phyloP scores from a whole-genome alignment of 2,888 invertebrate genomes.

The Thalpophila matura region DNA sequence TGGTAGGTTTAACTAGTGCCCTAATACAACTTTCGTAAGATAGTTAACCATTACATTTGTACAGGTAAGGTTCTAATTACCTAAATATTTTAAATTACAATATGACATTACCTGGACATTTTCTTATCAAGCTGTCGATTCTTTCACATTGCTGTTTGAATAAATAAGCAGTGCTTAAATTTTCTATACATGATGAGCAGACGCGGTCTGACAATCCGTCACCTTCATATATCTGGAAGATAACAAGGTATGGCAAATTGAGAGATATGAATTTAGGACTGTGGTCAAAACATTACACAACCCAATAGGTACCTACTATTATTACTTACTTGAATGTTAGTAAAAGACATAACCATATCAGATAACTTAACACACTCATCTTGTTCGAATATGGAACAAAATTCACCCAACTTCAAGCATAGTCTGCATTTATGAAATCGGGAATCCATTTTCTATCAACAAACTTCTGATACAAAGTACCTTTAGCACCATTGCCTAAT shows the following conservation, averaged over 20 bases:
- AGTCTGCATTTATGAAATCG: slow-evolving; percentile 86
- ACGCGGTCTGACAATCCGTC: slow-evolving; percentile 86
- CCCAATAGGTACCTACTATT: neutral
- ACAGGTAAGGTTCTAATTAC: no score
- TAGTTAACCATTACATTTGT: no score
- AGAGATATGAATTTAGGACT: neutral
- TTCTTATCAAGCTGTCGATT: slow-evolving; percentile 78
- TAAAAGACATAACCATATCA: slow-evolving; percentile 88
- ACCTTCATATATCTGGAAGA: slow-evolving; percentile 83
- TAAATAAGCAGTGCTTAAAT: slow-evolving; percentile 85
- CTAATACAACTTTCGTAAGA: no score
- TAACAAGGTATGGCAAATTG: slow-evolving; percentile 1
- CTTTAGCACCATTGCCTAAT: slow-evolving; percentile 37
- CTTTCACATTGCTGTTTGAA: slow-evolving; percentile 87
- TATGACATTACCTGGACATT: slow-evolving; percentile 79
- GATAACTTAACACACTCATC: slow-evolving; percentile 86
- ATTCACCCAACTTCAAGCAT: slow-evolving; percentile 87
- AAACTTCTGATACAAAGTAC: slow-evolving; percentile 6
- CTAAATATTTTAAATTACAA: no score
- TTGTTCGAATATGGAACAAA: slow-evolving; percentile 87
- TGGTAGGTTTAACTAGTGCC: no score
- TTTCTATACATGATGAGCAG: slow-evolving; percentile 86
- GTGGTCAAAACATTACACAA: neutral
- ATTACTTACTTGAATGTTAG: slow-evolving; percentile 80
- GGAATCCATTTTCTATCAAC: slow-evolving; percentile 69